Conservation (phyloP, 2,113 vertebrate genomes). For the Acanthochromis polyacanthus region DNA sequence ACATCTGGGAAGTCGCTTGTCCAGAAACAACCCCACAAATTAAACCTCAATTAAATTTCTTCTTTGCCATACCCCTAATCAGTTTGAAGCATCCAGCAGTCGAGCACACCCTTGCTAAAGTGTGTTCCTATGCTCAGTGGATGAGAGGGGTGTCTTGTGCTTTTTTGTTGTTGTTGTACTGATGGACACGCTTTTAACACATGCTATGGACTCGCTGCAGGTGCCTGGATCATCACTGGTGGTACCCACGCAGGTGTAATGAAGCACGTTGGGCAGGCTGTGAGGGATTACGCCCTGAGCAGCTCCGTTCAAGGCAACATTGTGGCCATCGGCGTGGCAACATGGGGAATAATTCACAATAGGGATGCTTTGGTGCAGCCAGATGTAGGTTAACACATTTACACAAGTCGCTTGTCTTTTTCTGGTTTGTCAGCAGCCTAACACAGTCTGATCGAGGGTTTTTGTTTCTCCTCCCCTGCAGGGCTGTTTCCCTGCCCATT, state of each 20-base stretch:
- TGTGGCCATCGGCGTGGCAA: constrained; percentile 93
- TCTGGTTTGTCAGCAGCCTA: background rate
- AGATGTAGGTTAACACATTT: constrained; percentile 57
- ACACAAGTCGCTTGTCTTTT: background rate
- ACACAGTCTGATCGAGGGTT: background rate
- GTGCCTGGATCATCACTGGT: constrained; percentile 97
- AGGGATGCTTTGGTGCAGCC: constrained; percentile 80
- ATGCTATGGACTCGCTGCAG: constrained; percentile 70
- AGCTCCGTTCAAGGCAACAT: constrained; percentile 83
- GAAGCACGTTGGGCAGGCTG: constrained; percentile 96
- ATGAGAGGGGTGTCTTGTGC: no score
- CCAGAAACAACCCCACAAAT: no score
- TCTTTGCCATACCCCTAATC: no score
- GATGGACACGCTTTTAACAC: constrained; percentile 12
- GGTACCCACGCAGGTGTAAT: constrained; percentile 95
- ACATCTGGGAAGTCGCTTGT: no score
- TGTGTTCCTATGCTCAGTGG: no score
- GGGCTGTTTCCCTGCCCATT: constrained; percentile 91
- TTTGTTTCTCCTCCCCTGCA: constrained; percentile 52
- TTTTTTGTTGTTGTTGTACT: background rate
- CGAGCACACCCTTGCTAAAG: no score
- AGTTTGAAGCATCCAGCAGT: no score
- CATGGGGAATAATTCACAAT: constrained; percentile 95
- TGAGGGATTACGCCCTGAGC: constrained; percentile 89
- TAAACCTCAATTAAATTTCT: background rate